A percentile compares a stretch with the other conserved stretches of the same genome.
phyloP scores from a whole-genome alignment of 1,140 invertebrate genomes.

The Caenorhabditis remanei region DNA sequence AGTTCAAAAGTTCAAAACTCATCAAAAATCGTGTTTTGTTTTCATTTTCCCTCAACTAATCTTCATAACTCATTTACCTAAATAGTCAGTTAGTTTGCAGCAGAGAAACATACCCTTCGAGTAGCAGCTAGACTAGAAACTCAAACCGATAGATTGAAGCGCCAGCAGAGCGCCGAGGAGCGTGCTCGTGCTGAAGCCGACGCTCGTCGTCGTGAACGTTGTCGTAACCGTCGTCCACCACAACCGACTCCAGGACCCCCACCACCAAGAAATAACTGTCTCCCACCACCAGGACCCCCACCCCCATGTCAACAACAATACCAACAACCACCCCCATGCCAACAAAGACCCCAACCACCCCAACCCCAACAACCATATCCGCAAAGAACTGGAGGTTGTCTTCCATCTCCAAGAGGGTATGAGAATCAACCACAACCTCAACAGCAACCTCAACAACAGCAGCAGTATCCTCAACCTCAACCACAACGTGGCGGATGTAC shows the following conservation, averaged over 20 bases:
- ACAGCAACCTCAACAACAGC: slow-evolving; percentile 42
- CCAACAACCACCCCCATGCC: slow-evolving; percentile 7
- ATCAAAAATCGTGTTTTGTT: not conserved
- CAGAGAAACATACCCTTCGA: slow-evolving; percentile 52
- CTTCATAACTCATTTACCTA: slow-evolving; percentile 31
- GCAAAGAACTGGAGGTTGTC: slow-evolving; percentile 30
- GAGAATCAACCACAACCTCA: slow-evolving; percentile 44
- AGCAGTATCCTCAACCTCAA: not conserved
- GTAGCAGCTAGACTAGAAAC: slow-evolving; percentile 57
- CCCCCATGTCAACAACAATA: slow-evolving; percentile 32
- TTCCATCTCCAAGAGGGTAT: slow-evolving; percentile 49
- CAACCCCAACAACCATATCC: not conserved
- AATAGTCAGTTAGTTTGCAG: slow-evolving; percentile 43
- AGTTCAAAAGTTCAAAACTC: not conserved
- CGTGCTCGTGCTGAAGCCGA: slow-evolving; percentile 31
- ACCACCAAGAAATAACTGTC: slow-evolving; percentile 45
- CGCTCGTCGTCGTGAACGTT: slow-evolving; percentile 45
- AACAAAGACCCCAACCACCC: slow-evolving; percentile 36
- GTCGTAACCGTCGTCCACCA: slow-evolving; percentile 30
- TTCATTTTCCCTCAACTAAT: not conserved
- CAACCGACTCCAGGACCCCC: slow-evolving; percentile 46
- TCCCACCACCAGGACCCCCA: slow-evolving; percentile 29
- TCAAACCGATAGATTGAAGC: slow-evolving; percentile 46
- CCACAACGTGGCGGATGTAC: slow-evolving; percentile 36
- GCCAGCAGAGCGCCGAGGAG: slow-evolving; percentile 41